Base-by-base conservation (phyloP, 2,797 vertebrate genomes). In the Ptychobarbus kaznakovi region DNA sequence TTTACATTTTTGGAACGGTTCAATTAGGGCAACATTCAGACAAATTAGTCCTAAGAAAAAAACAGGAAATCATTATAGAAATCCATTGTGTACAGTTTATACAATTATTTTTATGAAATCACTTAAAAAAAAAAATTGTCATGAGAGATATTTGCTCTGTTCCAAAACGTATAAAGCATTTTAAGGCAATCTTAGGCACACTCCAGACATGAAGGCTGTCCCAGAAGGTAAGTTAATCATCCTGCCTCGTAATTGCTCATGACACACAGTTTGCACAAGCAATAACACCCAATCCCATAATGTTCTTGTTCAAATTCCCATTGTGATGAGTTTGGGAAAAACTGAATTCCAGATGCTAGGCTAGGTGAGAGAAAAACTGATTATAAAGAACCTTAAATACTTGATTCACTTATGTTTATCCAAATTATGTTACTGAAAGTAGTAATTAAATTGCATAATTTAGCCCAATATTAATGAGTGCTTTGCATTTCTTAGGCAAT, bases 1-100 rank as follows among this genome's bases (percentile, higher is more conserved):
- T 76, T 15, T 16, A 83, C 56, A 76, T 77, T 68, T n/a, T 65
- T 75, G 13, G 58, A 75, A 83, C 6, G 32, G 35, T 66, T 83
- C 46, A 66, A 75, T 66, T 83, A 38, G 3, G 35, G 15, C 40
- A 53, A 25, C 28, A 83, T 66, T 66, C 1, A 4, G 4, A 40
- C 40, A 81, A 42, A 72, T 81, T 81, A 56, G 28, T 75, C 25
- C 49, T 10, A 13, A 20, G 68, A 72, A 70, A 56, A 6, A 40
- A 81, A 70, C 6, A 32, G 51, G 15, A 58, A 82, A 38, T 53
- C 15, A 51, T 81, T 49, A 56, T 35, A 40, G 44, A 20, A 46
- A 69, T 18, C 32, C 35, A 56, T 13, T 58, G n/a, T 25, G 15
- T 25, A 70, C 35, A 6, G 3, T 58, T 72, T 40, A 53, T 15